Base-by-base conservation (phyloP, 1,140 invertebrate species). In the Pogonomyrmex barbatus region DNA sequence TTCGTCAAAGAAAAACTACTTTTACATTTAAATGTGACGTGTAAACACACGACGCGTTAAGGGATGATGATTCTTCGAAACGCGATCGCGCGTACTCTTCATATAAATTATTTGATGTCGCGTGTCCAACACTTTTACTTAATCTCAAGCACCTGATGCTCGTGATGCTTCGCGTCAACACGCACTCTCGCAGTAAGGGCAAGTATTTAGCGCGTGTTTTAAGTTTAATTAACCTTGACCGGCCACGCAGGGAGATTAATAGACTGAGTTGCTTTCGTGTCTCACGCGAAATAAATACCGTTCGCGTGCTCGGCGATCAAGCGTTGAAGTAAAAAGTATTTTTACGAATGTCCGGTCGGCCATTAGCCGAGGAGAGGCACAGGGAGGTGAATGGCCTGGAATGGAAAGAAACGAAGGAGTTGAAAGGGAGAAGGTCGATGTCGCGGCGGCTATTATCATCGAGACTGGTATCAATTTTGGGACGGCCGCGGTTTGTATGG, bases 141-240 rank as follows among this genome's bases (percentile, higher is more conserved):
- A 3, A 62, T 75, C 45, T 30, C n/a, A 42, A 9, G 17, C 39
- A 33, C n/a, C 14, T 65, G 42, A 14, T 45, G 6, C n/a, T 33
- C 52, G 39, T n/a, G 75, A 63, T 47, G n/a, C n/a, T n/a, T 47
- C 10, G 12, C 24, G 9, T 82, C 39, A 82, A 58, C 78, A 56
- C 52, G 67, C 65, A 58, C 39, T 58, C 73, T 17, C 52, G 30
- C 24, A n/a, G 5, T 68, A 17, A 58, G 42, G 24, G 24, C 12
- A 62, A 56, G 24, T 78, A 45, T 78, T 87, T 58, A 67, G 17
- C 56, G 52, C 9, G 12, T 60, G 71, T 77, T 71, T 45, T 47
- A 82, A 82, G 39, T 82, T 82, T 45, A 73, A 82, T 82, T 73
- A 82, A 82, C 52, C 67, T 82, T 82, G 79, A 82, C 52, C 52